Conservation (phyloP, 2,888 invertebrate species). For the Cerastis rubricosa region DNA sequence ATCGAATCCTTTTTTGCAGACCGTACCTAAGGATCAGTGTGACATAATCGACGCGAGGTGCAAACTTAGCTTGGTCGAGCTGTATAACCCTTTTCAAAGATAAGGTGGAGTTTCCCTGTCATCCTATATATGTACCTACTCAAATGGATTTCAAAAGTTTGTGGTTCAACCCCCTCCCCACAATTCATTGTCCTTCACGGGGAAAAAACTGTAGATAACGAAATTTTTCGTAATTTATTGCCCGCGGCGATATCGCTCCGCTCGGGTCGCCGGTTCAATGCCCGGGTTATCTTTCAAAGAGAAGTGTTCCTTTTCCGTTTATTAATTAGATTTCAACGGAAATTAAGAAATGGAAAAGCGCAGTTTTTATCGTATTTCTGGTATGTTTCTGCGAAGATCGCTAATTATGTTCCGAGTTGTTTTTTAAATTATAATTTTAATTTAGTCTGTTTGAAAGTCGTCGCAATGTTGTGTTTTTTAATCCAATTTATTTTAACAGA, state of each 20-base stretch:
- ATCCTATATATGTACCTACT: not conserved
- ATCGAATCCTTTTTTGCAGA: no score
- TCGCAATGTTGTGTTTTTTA: not conserved
- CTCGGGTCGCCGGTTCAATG: constrained; percentile 66
- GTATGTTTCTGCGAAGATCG: constrained; percentile 40
- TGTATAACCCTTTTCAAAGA: no score
- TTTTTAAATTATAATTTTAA: constrained; percentile 27
- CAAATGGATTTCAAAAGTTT: constrained; percentile 37
- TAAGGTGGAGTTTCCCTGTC: no score
- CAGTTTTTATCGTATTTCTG: constrained; percentile 56
- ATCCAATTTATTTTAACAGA: not conserved
- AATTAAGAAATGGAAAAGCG: constrained; percentile 66
- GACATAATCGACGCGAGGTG: no score
- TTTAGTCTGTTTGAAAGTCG: constrained; percentile 7
- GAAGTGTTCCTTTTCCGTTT: constrained; percentile 67
- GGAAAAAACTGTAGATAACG: constrained; percentile 50
- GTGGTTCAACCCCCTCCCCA: constrained; percentile 14
- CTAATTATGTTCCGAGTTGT: constrained; percentile 50
- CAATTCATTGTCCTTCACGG: constrained; percentile 38
- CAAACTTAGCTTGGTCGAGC: no score
- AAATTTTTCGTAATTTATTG: constrained; percentile 68
- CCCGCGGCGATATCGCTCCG: constrained; percentile 57
- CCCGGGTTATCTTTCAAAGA: constrained; percentile 69
- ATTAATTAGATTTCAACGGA: constrained; percentile 69
- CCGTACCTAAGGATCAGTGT: no score